Base-by-base conservation (phyloP, 2,797 vertebrate genomes). In the Urosaurus nigricauda region DNA sequence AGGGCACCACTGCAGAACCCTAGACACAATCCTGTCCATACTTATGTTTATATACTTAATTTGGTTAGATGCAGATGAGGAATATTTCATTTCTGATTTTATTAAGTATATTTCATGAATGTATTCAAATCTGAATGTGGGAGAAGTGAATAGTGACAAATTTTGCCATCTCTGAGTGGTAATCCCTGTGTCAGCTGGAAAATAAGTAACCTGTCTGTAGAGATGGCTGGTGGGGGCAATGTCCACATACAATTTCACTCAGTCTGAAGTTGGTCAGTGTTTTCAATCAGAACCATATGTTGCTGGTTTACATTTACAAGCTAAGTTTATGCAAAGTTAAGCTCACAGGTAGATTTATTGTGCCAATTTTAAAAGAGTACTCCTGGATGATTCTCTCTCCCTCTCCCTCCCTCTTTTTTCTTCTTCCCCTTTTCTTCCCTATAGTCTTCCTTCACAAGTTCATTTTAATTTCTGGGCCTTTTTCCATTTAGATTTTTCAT, bases 391-490 rank as follows among this genome's bases (percentile, higher is more conserved):
- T 56, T 87, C 0, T 0, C 89, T 82, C 2, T 2, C 47, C 8
- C 5, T 51, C n/a, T n/a, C n/a, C n/a, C 43, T 47, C 43, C 6
- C 47, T 51, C 5, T 51, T 51, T 51, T 9, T 7, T 51, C 6
- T 51, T 51, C 47, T 6, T 86, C 35, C 53, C 21, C 32, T 43
- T 43, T 43, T 43, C 43, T 43, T 43, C 21, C 32, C 11, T 2
- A 19, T 43, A 84, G 56, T 87, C 70, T 8, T 12, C 12, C 24
- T n/a, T 43, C 1, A 74, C 14, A 79, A 85, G n/a, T 91, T 88
- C n/a, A 56, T 60, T 65, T 88, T 53, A 43, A 75, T 81, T n/a
- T 75, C 29, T 82, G 63, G 65, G 40, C 37, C 51, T 16, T 40
- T 51, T 53, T 88, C 1, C 65, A 9, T 65, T 7, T 79, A 58